Base-by-base conservation (phyloP, 1,140 invertebrate species). In the Solenopsis fugax region DNA sequence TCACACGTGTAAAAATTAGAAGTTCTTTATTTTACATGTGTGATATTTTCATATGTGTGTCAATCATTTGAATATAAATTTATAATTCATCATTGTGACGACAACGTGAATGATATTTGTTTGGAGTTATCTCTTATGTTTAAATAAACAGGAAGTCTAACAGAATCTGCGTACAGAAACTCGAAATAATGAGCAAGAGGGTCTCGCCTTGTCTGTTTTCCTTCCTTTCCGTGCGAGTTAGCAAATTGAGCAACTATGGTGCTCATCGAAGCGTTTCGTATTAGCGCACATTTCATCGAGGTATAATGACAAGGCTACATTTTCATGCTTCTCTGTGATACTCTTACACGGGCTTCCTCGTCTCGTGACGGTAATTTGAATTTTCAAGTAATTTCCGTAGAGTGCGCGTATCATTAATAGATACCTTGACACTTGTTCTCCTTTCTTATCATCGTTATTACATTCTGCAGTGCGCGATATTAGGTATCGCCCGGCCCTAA, bases 221-320 rank as follows among this genome's bases (percentile, higher is more conserved):
- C 41, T 85, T 41, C 60, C 21, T 13, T 85, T 85, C 34, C 84
- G 60, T 67, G 75, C 48, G 75, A 77, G 54, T 75, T 84, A 37
- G 45, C 41, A 84, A 84, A 84, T 84, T 84, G 80, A 56, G 52
- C 62, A 86, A 81, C 76, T 75, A 80, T 50, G 50, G 29, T 71
- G 72, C 52, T 62, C 86, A 81, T 67, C 62, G 81, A 87, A 85
- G 81, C 34, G 64, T 77, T 67, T 77, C 72, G 81, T 64, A 87
- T 87, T 85, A 85, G 54, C 64, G 71, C 16, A 29, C 64, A 52
- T 67, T 87, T 87, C 73, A 37, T 24, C 71, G 6, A 24, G 60
- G 9, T 65, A 71, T 58, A 71, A 52, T 75, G 85, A 80, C 54
- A 48, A 58, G 72, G 64, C 84, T 86, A 86, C 80, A 90, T 90